Conservation (phyloP, 1,140 invertebrate genomes). For the Drosophila yakuba region DNA sequence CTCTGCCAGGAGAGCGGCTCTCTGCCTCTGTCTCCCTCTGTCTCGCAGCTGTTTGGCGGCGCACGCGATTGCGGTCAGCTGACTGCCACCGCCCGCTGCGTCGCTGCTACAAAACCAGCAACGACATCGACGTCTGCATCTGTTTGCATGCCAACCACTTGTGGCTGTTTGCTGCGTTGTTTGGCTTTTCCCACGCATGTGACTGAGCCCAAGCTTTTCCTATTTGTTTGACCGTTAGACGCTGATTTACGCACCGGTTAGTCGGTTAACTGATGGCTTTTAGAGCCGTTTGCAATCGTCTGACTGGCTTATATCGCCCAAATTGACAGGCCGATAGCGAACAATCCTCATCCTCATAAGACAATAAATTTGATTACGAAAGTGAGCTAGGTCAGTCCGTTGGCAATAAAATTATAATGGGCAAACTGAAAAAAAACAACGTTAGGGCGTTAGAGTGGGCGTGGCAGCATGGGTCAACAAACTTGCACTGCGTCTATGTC, state of each 20-base stretch:
- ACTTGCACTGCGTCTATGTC: too few species aligned
- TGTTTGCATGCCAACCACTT: conserved; percentile 57
- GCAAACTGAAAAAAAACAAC: neutral
- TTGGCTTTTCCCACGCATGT: conserved; percentile 43
- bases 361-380: neutral
- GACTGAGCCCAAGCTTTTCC: conserved; percentile 11
- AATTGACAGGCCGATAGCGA: conserved; percentile 26
- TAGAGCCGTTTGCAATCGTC: conserved; percentile 16
- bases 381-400: conserved; percentile 26
- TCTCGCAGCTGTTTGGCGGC: conserved; percentile 48
- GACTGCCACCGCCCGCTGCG: conserved; percentile 9
- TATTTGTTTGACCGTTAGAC: conserved; percentile 10
- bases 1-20: conserved; percentile 6
- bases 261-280: conserved; percentile 28
- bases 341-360: neutral
- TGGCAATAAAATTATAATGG: neutral
- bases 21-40: conserved; percentile 6
- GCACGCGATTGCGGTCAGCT: conserved; percentile 46
- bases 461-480: too few species aligned
- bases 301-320: conserved; percentile 1
- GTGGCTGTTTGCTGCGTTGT: conserved; percentile 39
- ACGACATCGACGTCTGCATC: conserved; percentile 20
- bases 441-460: too few species aligned
- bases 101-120: neutral
- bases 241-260: conserved; percentile 9